Conservation (phyloP, 2,113 vertebrate species). For the Holacanthus passer region DNA sequence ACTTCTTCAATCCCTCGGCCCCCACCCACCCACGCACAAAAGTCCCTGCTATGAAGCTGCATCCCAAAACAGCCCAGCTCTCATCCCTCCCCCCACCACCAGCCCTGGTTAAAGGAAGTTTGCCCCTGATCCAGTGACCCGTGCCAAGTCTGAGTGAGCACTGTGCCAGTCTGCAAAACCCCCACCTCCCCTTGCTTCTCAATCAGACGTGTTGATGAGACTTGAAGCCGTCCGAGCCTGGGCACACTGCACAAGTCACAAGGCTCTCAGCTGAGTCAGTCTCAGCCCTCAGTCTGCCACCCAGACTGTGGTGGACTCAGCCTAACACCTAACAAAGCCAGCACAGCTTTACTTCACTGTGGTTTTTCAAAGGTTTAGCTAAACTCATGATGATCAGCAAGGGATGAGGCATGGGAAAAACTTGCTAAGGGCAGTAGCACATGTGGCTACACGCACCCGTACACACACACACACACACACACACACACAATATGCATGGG, state of each 20-base stretch:
- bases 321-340: constrained; percentile 61
- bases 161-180: constrained; percentile 62
- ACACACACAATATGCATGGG: constrained; percentile 1
- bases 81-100: constrained; percentile 9
- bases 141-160: constrained; percentile 59
- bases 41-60: constrained; percentile 31
- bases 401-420: constrained; percentile 70
- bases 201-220: constrained; percentile 52
- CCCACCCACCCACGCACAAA: not conserved
- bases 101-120: constrained; percentile 49
- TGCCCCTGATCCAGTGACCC: constrained; percentile 46
- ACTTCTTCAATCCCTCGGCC: constrained; percentile 8
- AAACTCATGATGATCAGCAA: constrained; percentile 67
- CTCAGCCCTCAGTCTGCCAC: constrained; percentile 71
- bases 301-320: constrained; percentile 67
- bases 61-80: constrained; percentile 48
- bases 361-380: constrained; percentile 61
- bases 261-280: constrained; percentile 77
- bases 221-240: constrained; percentile 46
- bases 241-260: constrained; percentile 69
- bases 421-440: constrained; percentile 13
- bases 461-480: not conserved
- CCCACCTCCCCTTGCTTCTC: not conserved
- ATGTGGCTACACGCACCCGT: not conserved
- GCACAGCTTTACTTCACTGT: constrained; percentile 57